Evolutionary conservation across 2,797 vertebrate species (phyloP).

Genomic region (Crocodylus rhombifer): DNA sequence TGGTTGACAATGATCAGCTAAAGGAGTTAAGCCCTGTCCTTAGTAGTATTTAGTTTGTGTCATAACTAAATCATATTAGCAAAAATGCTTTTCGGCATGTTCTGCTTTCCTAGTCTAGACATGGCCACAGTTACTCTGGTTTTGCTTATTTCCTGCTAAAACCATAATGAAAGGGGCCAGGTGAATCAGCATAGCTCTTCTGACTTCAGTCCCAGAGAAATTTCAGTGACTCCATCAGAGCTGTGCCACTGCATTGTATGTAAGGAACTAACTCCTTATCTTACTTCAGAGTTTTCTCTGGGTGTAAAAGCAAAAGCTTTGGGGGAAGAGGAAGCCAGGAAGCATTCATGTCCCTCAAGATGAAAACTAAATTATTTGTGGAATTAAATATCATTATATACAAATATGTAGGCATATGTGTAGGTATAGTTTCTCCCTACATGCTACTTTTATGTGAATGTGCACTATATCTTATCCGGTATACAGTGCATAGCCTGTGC

Average conservation of each 20-base stretch:
- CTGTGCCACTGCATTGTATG: slow-evolving; percentile 48
- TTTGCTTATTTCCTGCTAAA: not conserved
- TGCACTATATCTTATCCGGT: too few species aligned
- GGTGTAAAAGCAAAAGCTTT: slow-evolving; percentile 62
- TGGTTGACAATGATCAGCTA: not conserved
- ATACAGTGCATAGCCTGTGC: not conserved
- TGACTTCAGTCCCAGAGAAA: slow-evolving; percentile 44
- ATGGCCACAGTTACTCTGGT: not conserved
- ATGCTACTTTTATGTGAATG: too few species aligned
- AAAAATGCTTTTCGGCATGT: not conserved
- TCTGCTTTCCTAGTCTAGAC: not conserved
- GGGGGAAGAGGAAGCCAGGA: slow-evolving; percentile 9
- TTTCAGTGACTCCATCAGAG: slow-evolving; percentile 40
- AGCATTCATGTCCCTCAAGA: slow-evolving; percentile 20
- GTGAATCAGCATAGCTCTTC: slow-evolving; percentile 50
- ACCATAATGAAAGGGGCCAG: slow-evolving; percentile 16
- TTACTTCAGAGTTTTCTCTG: not conserved
- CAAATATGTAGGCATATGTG: too few species aligned
- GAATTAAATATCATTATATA: slow-evolving; percentile 9
- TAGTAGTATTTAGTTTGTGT: not conserved
- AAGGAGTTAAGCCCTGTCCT: not conserved
- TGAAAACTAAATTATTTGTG: slow-evolving; percentile 54
- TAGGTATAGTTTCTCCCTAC: too few species aligned
- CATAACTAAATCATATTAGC: not conserved
- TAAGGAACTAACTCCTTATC: slow-evolving; percentile 49